Percentiles rank a stretch among this genome's conserved stretches.
Conservation (phyloP, 1,140 invertebrate genomes). For the Streblospio benedicti region DNA sequence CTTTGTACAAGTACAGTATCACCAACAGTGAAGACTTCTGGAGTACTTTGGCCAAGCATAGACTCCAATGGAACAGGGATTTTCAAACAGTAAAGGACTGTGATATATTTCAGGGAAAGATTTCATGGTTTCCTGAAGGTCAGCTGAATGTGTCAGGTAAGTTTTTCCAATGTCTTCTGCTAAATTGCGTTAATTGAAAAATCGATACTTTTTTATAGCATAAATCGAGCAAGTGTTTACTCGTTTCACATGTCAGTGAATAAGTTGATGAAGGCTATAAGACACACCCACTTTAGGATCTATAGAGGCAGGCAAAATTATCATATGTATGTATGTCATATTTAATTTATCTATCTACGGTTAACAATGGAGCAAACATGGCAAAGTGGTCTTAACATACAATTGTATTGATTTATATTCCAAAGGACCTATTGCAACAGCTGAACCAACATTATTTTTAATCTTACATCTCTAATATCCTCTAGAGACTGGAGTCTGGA, state of each 20-base stretch:
- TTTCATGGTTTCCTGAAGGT: conserved; percentile 46
- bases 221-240: neutral
- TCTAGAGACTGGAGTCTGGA: too few species aligned
- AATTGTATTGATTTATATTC: too few species aligned
- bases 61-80: conserved; percentile 47
- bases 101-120: conserved; percentile 41
- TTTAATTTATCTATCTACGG: neutral
- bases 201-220: neutral
- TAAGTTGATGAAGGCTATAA: neutral
- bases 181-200: too few species aligned
- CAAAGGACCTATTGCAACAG: too few species aligned
- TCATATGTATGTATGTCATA: neutral
- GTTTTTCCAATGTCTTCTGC: too few species aligned
- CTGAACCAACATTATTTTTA: too few species aligned
- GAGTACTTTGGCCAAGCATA: conserved; percentile 43
- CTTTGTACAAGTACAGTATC: conserved; percentile 38
- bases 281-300: neutral
- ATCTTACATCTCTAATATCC: too few species aligned
- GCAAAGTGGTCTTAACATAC: too few species aligned
- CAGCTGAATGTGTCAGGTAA: conserved; percentile 51
- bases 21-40: conserved; percentile 50
- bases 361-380: too few species aligned
- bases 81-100: conserved; percentile 47
- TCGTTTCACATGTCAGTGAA: neutral
- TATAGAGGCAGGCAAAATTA: neutral